Percentiles rank a stretch among this genome's conserved stretches.
Evolutionary conservation across 2,888 invertebrate genomes (phyloP).

Genomic region (Aspidiotus destructor): DNA sequence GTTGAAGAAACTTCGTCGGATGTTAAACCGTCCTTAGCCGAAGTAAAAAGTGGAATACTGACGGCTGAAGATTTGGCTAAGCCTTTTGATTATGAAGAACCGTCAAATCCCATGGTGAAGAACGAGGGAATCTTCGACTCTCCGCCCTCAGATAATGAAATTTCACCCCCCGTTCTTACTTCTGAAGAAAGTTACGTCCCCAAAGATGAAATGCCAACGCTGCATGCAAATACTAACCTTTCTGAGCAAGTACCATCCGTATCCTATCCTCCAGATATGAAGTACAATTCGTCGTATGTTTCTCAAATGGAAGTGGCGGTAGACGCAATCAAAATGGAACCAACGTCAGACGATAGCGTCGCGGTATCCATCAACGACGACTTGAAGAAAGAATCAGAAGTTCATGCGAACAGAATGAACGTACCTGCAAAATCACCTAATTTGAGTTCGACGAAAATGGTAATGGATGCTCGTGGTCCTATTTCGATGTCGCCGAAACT

Average conservation of each 20-base stretch:
- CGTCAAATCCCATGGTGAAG: conserved; percentile 36
- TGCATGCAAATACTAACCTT: conserved; percentile 26
- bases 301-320: conserved; percentile 23
- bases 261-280: conserved; percentile 15
- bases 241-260: conserved; percentile 12
- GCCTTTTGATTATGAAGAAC: conserved; percentile 36
- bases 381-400: conserved; percentile 57
- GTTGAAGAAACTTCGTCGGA: conserved; percentile 24
- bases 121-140: conserved; percentile 37
- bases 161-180: conserved; percentile 26
- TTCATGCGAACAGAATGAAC: conserved; percentile 39
- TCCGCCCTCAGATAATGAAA: conserved; percentile 28
- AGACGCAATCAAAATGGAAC: conserved; percentile 24
- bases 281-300: conserved; percentile 11
- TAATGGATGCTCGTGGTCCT: conserved; percentile 34
- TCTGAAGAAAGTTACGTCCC: conserved; percentile 36
- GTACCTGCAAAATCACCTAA: conserved; percentile 41
- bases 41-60: conserved; percentile 33
- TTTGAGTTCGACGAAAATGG: conserved; percentile 25
- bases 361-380: conserved; percentile 44
- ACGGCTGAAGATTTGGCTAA: conserved; percentile 20
- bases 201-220: conserved; percentile 37
- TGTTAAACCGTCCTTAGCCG: not conserved
- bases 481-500: conserved; percentile 38
- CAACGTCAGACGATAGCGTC: conserved; percentile 12